Percentiles rank a stretch among this genome's conserved stretches.
phyloP scores from a whole-genome alignment of 2,113 vertebrate species.

The Bujurquina vittata region DNA sequence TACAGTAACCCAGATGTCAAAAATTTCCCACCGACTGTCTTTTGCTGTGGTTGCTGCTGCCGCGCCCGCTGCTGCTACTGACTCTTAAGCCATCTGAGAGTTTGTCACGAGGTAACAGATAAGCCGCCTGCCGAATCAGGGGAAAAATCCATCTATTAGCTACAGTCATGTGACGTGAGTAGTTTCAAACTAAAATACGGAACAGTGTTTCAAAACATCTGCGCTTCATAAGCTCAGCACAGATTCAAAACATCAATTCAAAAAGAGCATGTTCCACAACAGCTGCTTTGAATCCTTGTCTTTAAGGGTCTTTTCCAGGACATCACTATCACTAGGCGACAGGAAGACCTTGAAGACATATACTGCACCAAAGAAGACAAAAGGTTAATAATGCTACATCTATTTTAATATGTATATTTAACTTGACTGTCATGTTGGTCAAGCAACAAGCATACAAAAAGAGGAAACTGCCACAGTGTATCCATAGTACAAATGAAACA shows the following conservation, averaged over 20 bases:
- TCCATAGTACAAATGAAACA: neutral
- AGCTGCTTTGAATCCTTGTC: constrained; percentile 28
- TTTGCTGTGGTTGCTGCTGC: no score
- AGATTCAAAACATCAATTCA: neutral
- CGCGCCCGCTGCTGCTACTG: neutral
- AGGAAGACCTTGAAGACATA: constrained; percentile 48
- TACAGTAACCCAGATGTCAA: neutral
- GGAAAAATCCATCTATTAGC: neutral
- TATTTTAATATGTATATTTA: neutral
- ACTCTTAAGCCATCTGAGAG: neutral
- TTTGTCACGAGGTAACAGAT: neutral
- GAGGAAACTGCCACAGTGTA: neutral
- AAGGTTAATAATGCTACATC: constrained; percentile 39
- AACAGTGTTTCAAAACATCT: neutral
- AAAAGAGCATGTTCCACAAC: neutral
- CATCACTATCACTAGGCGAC: constrained; percentile 74
- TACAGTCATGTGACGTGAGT: neutral
- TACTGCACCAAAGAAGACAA: constrained; percentile 27
- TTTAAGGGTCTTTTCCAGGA: constrained; percentile 49
- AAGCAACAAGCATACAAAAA: neutral
- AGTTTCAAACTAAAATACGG: neutral
- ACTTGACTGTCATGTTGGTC: neutral
- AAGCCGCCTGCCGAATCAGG: neutral
- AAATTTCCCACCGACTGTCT: neutral
- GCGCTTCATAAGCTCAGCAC: no score